Conservation (phyloP, 2,113 vertebrate genomes). For the Corydoras maculifer region DNA sequence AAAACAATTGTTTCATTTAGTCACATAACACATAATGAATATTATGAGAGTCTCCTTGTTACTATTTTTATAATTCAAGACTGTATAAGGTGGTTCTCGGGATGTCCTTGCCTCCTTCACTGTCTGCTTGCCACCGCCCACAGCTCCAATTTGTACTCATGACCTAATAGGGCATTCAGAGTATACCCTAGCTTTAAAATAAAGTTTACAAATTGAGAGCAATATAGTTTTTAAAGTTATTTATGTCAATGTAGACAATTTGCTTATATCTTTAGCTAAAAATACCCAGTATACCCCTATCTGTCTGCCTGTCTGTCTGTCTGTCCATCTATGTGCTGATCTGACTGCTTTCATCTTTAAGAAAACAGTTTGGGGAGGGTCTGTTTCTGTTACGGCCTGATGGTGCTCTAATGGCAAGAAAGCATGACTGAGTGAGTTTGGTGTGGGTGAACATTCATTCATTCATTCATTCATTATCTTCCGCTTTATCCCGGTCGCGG, state of each 20-base stretch:
- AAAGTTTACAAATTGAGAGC: background rate
- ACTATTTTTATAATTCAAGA: conserved; percentile 7
- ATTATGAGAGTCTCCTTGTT: background rate
- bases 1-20: too few relatives aligned
- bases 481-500: too few relatives aligned
- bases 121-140: conserved; percentile 21
- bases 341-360: too few relatives aligned
- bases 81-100: conserved; percentile 5
- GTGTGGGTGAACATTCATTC: too few relatives aligned
- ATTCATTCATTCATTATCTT: too few relatives aligned
- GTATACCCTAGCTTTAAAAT: conserved; percentile 8
- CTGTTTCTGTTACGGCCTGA: too few relatives aligned
- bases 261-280: background rate
- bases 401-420: too few relatives aligned
- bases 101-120: conserved; percentile 28
- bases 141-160: conserved; percentile 26
- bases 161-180: conserved; percentile 42
- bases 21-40: too few relatives aligned
- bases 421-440: too few relatives aligned
- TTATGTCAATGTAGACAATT: background rate
- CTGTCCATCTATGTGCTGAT: too few relatives aligned
- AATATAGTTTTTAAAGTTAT: background rate
- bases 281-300: background rate
- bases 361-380: too few relatives aligned
- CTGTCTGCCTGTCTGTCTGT: too few relatives aligned